Percentiles rank a stretch among this genome's conserved stretches.
Evolutionary conservation across 2,113 vertebrate species (phyloP).

Genomic region (Dicaeum eximium): DNA sequence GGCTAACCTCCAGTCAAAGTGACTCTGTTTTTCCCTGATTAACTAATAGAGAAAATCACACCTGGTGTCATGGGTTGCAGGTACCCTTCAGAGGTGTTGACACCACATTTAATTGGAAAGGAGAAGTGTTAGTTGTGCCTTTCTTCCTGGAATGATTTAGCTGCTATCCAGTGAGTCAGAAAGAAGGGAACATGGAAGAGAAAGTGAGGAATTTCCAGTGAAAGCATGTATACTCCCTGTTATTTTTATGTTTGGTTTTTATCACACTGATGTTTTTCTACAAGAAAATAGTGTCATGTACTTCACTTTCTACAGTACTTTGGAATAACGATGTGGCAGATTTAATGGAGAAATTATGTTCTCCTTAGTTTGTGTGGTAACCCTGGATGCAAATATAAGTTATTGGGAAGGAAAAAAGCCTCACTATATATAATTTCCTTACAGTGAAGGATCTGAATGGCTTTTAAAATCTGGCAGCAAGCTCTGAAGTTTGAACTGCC

Average conservation of each 20-base stretch:
- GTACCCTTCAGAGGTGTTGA: background rate
- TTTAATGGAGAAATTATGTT: background rate
- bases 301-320: background rate
- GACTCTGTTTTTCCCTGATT: background rate
- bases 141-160: background rate
- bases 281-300: background rate
- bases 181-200: background rate
- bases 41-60: background rate
- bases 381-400: background rate
- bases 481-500: background rate
- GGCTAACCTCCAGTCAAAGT: background rate
- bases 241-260: background rate
- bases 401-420: background rate
- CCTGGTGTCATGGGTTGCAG: background rate
- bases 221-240: background rate
- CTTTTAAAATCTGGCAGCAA: background rate
- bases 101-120: background rate
- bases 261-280: background rate
- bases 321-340: background rate
- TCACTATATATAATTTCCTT: background rate
- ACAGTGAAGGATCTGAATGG: background rate
- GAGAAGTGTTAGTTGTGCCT: background rate
- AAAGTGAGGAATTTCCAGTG: background rate
- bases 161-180: background rate
- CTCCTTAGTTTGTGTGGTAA: background rate